Evolutionary conservation across 2,113 vertebrate genomes (phyloP).

Genomic region (Lepus timidus): DNA sequence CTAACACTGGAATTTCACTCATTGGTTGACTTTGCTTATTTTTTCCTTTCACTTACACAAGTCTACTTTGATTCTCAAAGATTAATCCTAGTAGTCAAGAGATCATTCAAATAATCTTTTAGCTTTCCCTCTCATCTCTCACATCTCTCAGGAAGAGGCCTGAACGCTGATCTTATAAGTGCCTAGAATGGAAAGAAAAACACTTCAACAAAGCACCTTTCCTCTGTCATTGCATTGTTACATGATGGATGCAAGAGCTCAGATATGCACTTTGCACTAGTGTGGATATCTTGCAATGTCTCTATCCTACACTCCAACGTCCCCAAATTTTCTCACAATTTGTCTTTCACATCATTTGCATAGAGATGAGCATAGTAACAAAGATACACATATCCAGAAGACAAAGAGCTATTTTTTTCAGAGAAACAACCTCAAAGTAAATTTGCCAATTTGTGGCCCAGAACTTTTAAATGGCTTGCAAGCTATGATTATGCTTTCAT

Average conservation of each 20-base stretch:
- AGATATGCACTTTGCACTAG: not conserved
- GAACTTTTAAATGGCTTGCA: constrained; percentile 53
- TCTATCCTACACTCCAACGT: not conserved
- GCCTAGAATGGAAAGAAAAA: not conserved
- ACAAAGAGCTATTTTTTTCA: not conserved
- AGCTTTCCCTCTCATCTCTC: not conserved
- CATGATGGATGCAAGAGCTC: not conserved
- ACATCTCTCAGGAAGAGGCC: not conserved
- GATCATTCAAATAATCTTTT: constrained; percentile 41
- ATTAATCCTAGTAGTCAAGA: not conserved
- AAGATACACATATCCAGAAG: constrained; percentile 43
- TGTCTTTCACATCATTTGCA: not conserved
- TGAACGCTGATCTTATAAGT: not conserved
- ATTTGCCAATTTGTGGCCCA: constrained; percentile 38
- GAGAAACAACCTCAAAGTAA: constrained; percentile 43
- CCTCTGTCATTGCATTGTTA: not conserved
- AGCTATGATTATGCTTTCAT: constrained; percentile 37
- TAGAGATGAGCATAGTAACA: not conserved
- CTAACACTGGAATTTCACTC: not conserved
- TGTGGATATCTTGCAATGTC: not conserved
- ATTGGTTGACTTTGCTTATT: constrained; percentile 3
- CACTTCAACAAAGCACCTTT: not conserved
- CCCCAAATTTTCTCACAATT: not conserved
- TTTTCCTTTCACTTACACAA: not conserved
- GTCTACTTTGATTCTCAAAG: constrained; percentile 9